Percentiles rank a stretch among this genome's conserved stretches.
Evolutionary conservation across 2,113 vertebrate species (phyloP).

Genomic region (Seriola aureovittata): DNA sequence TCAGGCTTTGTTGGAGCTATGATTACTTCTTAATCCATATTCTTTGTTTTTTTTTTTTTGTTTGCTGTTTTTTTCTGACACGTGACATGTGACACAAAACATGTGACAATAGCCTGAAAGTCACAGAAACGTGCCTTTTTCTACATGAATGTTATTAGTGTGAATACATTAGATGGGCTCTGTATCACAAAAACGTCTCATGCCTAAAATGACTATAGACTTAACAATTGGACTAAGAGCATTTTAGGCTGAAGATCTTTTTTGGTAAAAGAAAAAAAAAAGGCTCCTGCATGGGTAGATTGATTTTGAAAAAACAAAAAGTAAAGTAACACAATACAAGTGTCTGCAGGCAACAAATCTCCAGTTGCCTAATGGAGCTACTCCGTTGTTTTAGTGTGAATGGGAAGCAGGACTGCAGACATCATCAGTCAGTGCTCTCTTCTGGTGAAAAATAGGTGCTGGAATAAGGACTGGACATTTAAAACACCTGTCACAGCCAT

Average conservation of each 20-base stretch:
- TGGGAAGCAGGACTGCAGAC: neutral
- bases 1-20: neutral
- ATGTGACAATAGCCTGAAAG: neutral
- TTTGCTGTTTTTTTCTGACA: too few relatives aligned
- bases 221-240: neutral
- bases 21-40: constrained; percentile 6
- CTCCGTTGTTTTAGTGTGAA: neutral
- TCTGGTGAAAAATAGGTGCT: neutral
- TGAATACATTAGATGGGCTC: neutral
- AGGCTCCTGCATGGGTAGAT: neutral
- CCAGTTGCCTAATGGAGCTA: neutral
- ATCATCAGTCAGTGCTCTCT: neutral
- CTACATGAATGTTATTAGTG: neutral
- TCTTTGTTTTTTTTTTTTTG: neutral
- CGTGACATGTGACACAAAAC: neutral
- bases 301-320: neutral
- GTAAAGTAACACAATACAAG: neutral
- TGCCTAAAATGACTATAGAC: neutral
- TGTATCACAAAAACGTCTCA: neutral
- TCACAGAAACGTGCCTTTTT: neutral
- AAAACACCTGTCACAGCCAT: constrained; percentile 12
- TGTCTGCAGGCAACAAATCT: neutral
- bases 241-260: neutral
- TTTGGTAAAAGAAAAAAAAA: neutral
- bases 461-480: constrained; percentile 14